phyloP scores from a whole-genome alignment of 1,140 invertebrate genomes.

The Megalopta genalis region DNA sequence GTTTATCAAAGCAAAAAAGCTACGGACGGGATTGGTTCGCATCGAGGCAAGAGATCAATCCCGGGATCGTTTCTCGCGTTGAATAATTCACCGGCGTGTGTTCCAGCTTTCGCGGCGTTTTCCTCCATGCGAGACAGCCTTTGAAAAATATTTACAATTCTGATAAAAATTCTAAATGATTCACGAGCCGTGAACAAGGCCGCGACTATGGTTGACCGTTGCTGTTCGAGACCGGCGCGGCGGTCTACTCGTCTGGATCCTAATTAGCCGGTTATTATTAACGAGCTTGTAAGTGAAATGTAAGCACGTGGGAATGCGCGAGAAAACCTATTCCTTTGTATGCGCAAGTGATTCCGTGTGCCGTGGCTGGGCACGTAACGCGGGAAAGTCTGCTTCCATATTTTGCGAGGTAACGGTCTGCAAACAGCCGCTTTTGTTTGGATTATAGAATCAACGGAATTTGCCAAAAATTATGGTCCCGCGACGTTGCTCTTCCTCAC shows the following conservation, averaged over 20 bases:
- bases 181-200: neutral
- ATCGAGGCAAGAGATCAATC: neutral
- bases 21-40: neutral
- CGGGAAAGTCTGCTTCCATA: neutral
- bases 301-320: neutral
- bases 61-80: conserved; percentile 6
- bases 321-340: neutral
- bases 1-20: neutral
- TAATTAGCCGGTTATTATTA: conserved; percentile 5
- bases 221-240: neutral
- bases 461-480: no score
- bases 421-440: no score
- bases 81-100: conserved; percentile 19
- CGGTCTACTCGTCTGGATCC: neutral
- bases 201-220: neutral
- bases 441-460: no score
- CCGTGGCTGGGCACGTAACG: neutral
- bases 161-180: neutral
- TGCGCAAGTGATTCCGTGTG: neutral
- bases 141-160: conserved; percentile 29
- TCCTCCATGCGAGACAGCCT: neutral
- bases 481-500: no score
- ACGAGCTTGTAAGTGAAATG: neutral
- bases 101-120: conserved; percentile 19
- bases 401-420: neutral